Conservation (phyloP, 2,797 vertebrate species). For the Carduelis carduelis region DNA sequence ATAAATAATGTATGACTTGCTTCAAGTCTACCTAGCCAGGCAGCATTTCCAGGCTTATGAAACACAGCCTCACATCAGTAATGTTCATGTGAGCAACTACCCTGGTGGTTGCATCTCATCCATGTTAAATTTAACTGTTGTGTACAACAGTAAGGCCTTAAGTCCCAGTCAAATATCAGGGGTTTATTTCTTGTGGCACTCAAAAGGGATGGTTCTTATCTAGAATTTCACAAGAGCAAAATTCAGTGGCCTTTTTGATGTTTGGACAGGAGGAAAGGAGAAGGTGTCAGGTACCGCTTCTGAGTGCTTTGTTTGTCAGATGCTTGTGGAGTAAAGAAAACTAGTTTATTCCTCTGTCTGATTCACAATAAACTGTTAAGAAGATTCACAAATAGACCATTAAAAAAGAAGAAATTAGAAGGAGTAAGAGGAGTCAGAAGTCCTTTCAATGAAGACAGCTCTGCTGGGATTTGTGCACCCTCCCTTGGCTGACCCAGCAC, state of each 20-base stretch:
- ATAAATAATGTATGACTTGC: slow-evolving; percentile 24
- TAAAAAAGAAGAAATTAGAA: slow-evolving; percentile 30
- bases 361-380: neutral
- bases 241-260: neutral
- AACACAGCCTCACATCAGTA: neutral
- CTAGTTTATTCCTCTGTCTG: neutral
- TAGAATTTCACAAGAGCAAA: neutral
- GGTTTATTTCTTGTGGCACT: neutral
- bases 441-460: neutral
- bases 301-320: neutral
- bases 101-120: neutral
- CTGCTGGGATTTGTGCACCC: neutral
- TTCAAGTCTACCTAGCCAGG: neutral
- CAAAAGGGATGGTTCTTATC: neutral
- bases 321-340: neutral
- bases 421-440: neutral
- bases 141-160: neutral
- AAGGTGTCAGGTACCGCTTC: neutral
- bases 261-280: neutral
- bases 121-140: neutral
- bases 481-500: neutral
- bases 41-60: neutral
- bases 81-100: neutral
- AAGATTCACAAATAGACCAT: neutral
- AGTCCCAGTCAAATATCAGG: neutral